These are phyloP conservation scores for Heliornis fulica DNA, from an alignment of 2,113 vertebrate species.

Conservation along the genomic window DNA sequence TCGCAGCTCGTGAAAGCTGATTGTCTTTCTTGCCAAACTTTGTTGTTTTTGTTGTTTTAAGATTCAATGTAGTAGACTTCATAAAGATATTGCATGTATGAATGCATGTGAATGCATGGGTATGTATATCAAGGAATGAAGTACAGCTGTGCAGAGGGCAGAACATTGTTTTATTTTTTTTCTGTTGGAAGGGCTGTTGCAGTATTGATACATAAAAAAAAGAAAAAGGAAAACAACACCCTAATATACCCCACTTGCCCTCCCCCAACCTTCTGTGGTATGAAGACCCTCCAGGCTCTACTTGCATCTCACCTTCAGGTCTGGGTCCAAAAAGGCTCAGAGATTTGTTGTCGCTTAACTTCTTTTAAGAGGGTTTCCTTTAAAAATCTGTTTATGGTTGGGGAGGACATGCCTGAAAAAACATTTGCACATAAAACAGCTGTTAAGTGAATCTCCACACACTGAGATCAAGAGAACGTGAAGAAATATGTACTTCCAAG, in stretches of 20 bases:
- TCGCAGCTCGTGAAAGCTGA: background rate
- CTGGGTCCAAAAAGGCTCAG: background rate
- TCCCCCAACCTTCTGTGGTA: rapidly evolving
- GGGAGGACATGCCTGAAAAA: conserved; percentile 86
- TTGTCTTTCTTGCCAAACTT: background rate
- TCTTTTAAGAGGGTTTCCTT: conserved; percentile 59
- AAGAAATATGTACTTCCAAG: conserved; percentile 83
- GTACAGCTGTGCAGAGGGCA: background rate
- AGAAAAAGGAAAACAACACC: rapidly evolving
- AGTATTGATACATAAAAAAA: background rate
- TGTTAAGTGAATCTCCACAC: conserved; percentile 79
- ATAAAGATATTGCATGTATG: background rate
- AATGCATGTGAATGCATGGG: background rate
- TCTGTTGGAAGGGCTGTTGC: background rate
- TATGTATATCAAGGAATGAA: background rate
- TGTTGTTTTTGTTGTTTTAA: background rate
- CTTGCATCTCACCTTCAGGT: background rate
- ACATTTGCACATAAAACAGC: conserved; percentile 80
- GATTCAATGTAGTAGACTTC: background rate
- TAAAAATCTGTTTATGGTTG: conserved; percentile 74
- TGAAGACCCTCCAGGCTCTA: background rate
- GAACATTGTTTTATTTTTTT: background rate
- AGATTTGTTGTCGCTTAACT: conserved; percentile 56
- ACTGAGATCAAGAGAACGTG: conserved; percentile 80
- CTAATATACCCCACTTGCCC: background rate